Evolutionary conservation across 1,140 invertebrate genomes (phyloP).

Genomic region (Bombus turneri): DNA sequence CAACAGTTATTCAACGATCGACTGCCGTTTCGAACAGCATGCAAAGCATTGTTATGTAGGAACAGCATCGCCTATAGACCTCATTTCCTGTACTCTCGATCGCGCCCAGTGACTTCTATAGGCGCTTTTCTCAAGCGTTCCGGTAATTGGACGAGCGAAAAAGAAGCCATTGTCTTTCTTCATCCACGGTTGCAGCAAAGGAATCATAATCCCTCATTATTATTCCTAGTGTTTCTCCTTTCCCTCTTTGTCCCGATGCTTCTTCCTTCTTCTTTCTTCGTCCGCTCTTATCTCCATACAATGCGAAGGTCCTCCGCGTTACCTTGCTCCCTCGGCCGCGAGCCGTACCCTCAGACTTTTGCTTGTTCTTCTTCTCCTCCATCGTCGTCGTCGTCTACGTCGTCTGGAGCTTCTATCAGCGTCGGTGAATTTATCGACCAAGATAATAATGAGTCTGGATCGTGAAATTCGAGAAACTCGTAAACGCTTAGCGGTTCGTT

Average conservation of each 20-base stretch:
- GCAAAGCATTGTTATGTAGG: conserved; percentile 53
- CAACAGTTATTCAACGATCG: conserved; percentile 46
- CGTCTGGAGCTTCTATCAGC: not conserved
- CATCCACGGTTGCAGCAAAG: conserved; percentile 30
- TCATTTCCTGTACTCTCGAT: conserved; percentile 52
- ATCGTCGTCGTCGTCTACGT: not conserved
- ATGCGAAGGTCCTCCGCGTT: conserved; percentile 39
- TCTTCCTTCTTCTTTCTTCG: conserved; percentile 23
- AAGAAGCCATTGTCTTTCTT: conserved; percentile 57
- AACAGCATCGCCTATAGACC: conserved; percentile 35
- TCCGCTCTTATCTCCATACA: conserved; percentile 44
- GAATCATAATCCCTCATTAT: conserved; percentile 60
- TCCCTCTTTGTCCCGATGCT: conserved; percentile 11
- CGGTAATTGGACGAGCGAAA: conserved; percentile 67
- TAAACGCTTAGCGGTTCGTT: not conserved
- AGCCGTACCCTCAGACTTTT: conserved; percentile 32
- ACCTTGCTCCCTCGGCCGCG: conserved; percentile 27
- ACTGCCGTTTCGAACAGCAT: conserved; percentile 21
- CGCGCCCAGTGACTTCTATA: conserved; percentile 57
- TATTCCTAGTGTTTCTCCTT: conserved; percentile 51
- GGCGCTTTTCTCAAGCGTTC: conserved; percentile 54
- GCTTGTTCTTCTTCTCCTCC: conserved; percentile 1
- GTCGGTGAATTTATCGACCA: not conserved
- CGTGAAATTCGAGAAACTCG: not conserved
- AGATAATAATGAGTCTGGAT: not conserved